Percentiles rank a stretch among this genome's conserved stretches.
These are phyloP conservation scores for Lasioglossum baleicum DNA, from an alignment of 1,140 invertebrate species.

Conservation along the genomic window DNA sequence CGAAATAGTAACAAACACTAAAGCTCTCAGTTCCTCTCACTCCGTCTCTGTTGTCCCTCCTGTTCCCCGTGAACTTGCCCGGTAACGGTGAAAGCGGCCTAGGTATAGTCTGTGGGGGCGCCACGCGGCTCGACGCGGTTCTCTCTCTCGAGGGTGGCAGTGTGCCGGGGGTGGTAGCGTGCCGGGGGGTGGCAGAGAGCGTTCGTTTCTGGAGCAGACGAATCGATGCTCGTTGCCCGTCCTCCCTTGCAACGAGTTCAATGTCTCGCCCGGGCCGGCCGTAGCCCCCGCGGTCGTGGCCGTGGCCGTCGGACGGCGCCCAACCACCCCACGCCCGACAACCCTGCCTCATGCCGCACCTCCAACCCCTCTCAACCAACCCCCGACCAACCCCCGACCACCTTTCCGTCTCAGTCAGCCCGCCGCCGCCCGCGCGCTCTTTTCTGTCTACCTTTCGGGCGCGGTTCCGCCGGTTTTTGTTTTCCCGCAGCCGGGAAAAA, in stretches of 20 bases:
- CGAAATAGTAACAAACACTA: not conserved
- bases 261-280: slow-evolving; percentile 76
- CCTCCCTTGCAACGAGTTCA: slow-evolving; percentile 75
- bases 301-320: slow-evolving; percentile 61
- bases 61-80: not conserved
- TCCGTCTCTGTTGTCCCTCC: too few species aligned
- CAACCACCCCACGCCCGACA: slow-evolving; percentile 2
- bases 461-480: slow-evolving; percentile 34
- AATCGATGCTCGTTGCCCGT: slow-evolving; percentile 73
- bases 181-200: slow-evolving; percentile 57
- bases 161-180: slow-evolving; percentile 38
- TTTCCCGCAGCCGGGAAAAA: slow-evolving; percentile 28
- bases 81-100: slow-evolving; percentile 50
- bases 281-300: slow-evolving; percentile 65
- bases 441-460: slow-evolving; percentile 44
- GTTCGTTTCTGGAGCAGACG: slow-evolving; percentile 76
- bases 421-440: not conserved
- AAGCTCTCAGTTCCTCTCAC: not conserved
- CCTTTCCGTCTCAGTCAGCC: slow-evolving; percentile 3
- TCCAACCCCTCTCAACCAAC: not conserved
- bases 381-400: not conserved
- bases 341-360: not conserved
- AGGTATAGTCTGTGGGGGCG: slow-evolving; percentile 49
- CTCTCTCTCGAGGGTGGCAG: slow-evolving; percentile 27
- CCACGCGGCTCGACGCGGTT: slow-evolving; percentile 41